Base-by-base conservation (phyloP, 1,140 invertebrate genomes). In the Myzus persicae region DNA sequence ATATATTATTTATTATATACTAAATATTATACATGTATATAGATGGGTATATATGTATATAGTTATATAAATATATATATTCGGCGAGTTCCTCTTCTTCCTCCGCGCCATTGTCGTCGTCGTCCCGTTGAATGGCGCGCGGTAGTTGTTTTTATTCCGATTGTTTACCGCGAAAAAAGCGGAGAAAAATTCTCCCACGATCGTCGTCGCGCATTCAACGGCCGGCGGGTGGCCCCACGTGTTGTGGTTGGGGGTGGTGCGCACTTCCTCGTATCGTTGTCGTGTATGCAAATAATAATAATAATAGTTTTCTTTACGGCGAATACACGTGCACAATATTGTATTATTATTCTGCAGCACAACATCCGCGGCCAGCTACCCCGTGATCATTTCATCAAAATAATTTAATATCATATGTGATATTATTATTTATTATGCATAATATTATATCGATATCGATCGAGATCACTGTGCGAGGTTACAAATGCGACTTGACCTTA, bases 131-230 rank as follows among this genome's bases (percentile, higher is more conserved):
- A 89, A 89, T 87, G 26, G 40, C n/a, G 44, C 85, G 85, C 44
- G 7, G 44, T 51, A 11, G 36, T 89, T 54, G 42, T 87, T 87
- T 54, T 89, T 89, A 54, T 89, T 54, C 22, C 88, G 88, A 89
- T 89, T 89, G 88, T 89, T 89, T 54, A 89, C 88, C 59, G 84
- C 42, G 42, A 85, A 85, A 85, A 44, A 85, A 44, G 36, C 14
- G 14, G 22, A 40, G 51, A 89, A 89, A 89, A 54, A 54, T 54
- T 54, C 87, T 54, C 46, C 88, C 46, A 89, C 48, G 46, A 54
- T 89, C 87, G 87, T 88, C n/a, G 44, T 51, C 38, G 22, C 36
- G 46, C 44, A 51, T 51, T 48, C 44, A 36, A 44, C 46, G 18
- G n/a, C 46, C 44, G 18, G n/a, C 85, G 85, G 84, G 42, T 85